Base-by-base conservation (phyloP, 2,113 vertebrate species). In the Urocolius indicus region DNA sequence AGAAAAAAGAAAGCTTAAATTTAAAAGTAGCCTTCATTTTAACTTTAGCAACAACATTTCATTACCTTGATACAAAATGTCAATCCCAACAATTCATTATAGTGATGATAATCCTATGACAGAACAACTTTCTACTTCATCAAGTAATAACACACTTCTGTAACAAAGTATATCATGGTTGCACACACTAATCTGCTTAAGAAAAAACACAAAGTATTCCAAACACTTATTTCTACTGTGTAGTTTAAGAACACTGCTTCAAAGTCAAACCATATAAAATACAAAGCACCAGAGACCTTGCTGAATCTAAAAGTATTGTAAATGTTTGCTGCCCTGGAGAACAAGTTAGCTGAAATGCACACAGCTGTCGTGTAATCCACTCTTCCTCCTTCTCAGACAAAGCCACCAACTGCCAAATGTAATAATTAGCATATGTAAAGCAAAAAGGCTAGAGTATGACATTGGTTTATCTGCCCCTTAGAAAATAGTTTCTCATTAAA, bases 361-460 rank as follows among this genome's bases (percentile, higher is more conserved):
- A 97, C 97, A 98, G 97, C 96, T 98, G 96, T 79, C 82, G 87
- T 67, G 94, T 73, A 96, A 98, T 82, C 87, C 95, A 84, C 82
- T 90, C 57, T 76, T 85, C 89, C 84, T 86, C 49, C 43, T 88
- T 84, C 69, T 83, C 36, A 92, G 74, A 98, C 96, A 98, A 97
- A 98, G 93, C 94, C 87, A 95, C 94, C 93, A 97, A 97, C 92
- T 92, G 95, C 95, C 97, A 97, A 98, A 96, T 87, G 96, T 84
- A 86, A 93, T 74, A 95, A 98, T 98, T 98, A 98, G 96, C 98
- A 98, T 97, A 97, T 91, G 95, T 97, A 97, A 98, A 96, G 95
- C 6, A 92, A 97, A 97, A 98, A 57, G 58, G 77, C 61, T 84
- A 95, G 93, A 96, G 93, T 95, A 72, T 97, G 96, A 96, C 96